Conservation (phyloP, 2,797 vertebrate genomes). For the Dipus sagitta region DNA sequence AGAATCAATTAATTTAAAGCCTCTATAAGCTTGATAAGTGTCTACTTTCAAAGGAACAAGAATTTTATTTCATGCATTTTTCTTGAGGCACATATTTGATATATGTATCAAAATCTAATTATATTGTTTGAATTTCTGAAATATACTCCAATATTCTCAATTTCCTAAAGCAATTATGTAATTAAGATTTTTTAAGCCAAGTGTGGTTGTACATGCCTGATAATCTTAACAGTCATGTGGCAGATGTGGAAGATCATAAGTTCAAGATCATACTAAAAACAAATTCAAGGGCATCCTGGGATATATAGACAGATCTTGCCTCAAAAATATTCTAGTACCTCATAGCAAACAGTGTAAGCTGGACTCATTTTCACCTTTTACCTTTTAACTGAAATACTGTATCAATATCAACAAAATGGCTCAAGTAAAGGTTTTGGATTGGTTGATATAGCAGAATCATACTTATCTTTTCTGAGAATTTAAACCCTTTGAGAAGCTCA, state of each 20-base stretch:
- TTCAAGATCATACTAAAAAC: background rate
- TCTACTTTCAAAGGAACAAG: slow-evolving; percentile 38
- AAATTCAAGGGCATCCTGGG: background rate
- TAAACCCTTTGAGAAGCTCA: background rate
- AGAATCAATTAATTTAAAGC: slow-evolving; percentile 24
- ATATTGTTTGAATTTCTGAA: slow-evolving; percentile 31
- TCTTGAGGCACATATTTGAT: background rate
- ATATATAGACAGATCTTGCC: background rate
- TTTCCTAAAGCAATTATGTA: background rate
- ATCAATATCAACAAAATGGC: background rate
- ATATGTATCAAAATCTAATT: background rate
- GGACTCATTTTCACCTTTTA: slow-evolving; percentile 2
- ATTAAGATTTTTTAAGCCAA: background rate
- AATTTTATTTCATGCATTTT: slow-evolving; percentile 44
- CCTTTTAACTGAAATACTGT: background rate
- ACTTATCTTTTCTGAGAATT: background rate
- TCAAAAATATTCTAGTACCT: background rate
- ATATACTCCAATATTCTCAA: background rate
- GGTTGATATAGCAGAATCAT: background rate
- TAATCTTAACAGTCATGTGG: background rate
- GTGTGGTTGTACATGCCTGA: background rate
- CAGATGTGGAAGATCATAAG: background rate
- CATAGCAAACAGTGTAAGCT: background rate
- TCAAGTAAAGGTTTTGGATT: background rate
- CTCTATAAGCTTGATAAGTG: background rate